These are phyloP conservation scores for Nowickia ferox DNA, from an alignment of 2,888 invertebrate genomes.

Conservation along the genomic window DNA sequence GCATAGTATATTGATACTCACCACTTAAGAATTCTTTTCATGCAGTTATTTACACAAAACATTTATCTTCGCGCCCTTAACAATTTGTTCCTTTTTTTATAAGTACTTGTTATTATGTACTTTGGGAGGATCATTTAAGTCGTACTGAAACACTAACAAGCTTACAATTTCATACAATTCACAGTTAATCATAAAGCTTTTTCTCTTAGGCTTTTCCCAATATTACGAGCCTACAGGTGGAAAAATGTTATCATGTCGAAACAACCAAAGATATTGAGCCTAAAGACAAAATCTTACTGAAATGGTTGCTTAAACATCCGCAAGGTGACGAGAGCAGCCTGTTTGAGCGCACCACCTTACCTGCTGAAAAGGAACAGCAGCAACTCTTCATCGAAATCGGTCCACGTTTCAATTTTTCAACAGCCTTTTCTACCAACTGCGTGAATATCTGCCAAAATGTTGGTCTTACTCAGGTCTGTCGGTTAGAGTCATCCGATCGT, in stretches of 20 bases:
- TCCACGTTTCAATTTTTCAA: slow-evolving; percentile 96
- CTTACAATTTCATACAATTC: not conserved
- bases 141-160: not conserved
- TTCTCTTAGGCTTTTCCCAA: slow-evolving; percentile 63
- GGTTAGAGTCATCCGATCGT: slow-evolving; percentile 92
- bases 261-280: slow-evolving; percentile 81
- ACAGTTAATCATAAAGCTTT: not conserved
- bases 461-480: slow-evolving; percentile 88
- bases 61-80: too few relatives aligned
- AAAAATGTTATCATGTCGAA: slow-evolving; percentile 93
- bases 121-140: too few relatives aligned
- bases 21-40: too few relatives aligned
- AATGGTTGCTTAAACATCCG: slow-evolving; percentile 91
- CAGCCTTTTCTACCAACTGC: slow-evolving; percentile 97
- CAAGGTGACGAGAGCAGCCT: slow-evolving; percentile 86
- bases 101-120: too few relatives aligned
- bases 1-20: too few relatives aligned
- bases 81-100: too few relatives aligned
- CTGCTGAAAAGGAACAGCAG: slow-evolving; percentile 76
- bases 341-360: slow-evolving; percentile 72
- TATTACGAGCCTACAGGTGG: slow-evolving; percentile 80
- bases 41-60: too few relatives aligned
- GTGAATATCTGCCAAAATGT: slow-evolving; percentile 96
- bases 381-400: slow-evolving; percentile 91
- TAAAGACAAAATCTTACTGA: slow-evolving; percentile 86